phyloP scores from a whole-genome alignment of 2,113 vertebrate genomes.

The Pygathrix nemaeus region DNA sequence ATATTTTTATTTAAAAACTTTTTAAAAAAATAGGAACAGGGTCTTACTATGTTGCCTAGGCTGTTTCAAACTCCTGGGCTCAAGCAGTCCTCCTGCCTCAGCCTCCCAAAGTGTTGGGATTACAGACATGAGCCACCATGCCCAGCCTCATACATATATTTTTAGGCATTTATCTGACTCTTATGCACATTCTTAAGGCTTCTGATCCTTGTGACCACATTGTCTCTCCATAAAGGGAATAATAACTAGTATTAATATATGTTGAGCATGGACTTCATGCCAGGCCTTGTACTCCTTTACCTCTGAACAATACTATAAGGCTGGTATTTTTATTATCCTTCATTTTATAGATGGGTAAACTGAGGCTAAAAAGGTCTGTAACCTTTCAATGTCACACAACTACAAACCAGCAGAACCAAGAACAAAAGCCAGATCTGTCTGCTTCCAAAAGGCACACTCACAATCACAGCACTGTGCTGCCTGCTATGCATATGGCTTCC shows the following conservation, averaged over 20 bases:
- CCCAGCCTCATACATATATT: not conserved
- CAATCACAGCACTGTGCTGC: not conserved
- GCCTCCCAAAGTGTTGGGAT: too few species aligned
- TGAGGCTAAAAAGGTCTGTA: not conserved
- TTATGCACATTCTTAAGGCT: not conserved
- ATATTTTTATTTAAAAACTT: not conserved
- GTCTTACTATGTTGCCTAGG: too few species aligned
- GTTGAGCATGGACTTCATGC: fast-evolving
- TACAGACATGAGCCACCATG: too few species aligned
- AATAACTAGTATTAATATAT: not conserved
- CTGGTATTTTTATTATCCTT: not conserved
- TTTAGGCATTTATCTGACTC: not conserved
- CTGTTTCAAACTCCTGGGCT: too few species aligned
- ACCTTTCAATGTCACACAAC: not conserved
- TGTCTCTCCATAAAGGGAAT: not conserved
- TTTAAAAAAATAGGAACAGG: too few species aligned
- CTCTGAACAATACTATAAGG: not conserved
- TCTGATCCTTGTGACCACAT: not conserved
- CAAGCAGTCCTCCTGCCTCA: too few species aligned
- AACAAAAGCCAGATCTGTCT: not conserved
- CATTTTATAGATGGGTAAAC: not conserved
- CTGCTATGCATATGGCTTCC: not conserved
- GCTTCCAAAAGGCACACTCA: not conserved
- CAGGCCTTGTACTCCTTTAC: not conserved
- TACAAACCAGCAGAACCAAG: not conserved